phyloP scores from a whole-genome alignment of 1,140 invertebrate species.

The Aporrectodea caliginosa region DNA sequence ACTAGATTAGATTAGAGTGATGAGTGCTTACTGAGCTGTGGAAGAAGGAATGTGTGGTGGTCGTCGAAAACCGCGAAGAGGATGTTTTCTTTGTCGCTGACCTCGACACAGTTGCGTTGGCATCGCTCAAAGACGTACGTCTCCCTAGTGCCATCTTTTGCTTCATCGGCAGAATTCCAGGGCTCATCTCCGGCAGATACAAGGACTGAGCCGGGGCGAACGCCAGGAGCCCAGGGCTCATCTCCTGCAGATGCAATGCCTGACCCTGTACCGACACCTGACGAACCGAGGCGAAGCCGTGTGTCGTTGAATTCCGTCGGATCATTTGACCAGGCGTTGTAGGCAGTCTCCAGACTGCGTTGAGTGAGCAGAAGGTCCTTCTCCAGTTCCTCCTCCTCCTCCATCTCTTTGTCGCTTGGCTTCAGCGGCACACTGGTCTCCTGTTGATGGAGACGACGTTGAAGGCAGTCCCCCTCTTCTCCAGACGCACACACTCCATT shows the following conservation, averaged over 20 bases:
- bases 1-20: background rate
- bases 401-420: no score
- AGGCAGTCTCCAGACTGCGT: no score
- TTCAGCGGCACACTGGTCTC: no score
- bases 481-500: no score
- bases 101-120: background rate
- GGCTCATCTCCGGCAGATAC: background rate
- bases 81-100: background rate
- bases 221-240: no score
- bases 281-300: background rate
- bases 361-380: no score
- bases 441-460: no score
- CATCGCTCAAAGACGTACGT: background rate
- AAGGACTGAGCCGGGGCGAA: background rate
- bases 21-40: background rate
- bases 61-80: background rate
- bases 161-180: background rate
- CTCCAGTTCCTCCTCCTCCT: no score
- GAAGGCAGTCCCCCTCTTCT: no score
- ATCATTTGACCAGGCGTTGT: background rate
- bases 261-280: background rate
- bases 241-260: background rate
- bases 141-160: background rate
- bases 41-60: background rate
- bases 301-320: background rate